Evolutionary conservation across 2,888 invertebrate species (phyloP), one percentile per base, ranked within the genome.

Genomic region (Eilema caniola): DNA sequence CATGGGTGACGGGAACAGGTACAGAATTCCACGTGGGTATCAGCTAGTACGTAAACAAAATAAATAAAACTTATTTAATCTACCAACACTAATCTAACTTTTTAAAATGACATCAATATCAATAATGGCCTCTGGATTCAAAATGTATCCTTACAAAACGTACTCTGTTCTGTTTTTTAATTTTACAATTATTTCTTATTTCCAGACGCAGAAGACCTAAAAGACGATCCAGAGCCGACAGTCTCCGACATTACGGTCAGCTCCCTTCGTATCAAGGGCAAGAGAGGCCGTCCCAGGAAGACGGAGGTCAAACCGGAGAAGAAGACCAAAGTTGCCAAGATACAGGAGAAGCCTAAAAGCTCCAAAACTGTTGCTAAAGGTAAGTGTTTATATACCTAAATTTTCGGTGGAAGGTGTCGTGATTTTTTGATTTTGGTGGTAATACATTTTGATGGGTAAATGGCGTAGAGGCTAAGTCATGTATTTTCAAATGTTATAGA

Each of bases 281-380:
- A 92, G 63, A 81, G 89, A 0, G 93, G 92, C 0, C 76, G 91
- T 3, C 91, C 93, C 0, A 87, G 85, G 68, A 94, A 93, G 81
- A 80, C 83, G 0, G 73, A 80, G 0, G 78, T 82, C 1, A 92
- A 93, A 70, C 53, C 86, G 0, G 91, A 89, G 69, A 93, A 84
- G 67, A 71, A 81, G 10, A 10, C 71, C 0, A 83, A 83, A 28
- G 57, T 77, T 2, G 25, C 74, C 0, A 81, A 81, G 16, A 4
- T 64, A 0, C 83, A 84, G 5, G 85, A 84, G 0, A 85, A 84
- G 20, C 66, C 76, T 2, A 87, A 83, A 66, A 72, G 76, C 0
- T 75, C 80, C 14, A 88, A 84, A 72, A 71, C 82, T 0, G 78
- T 83, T 5, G 72, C 88, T 53, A 94, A 93, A 94, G 94, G 94